These are phyloP conservation scores for Dichetophora obliterata DNA, from an alignment of 2,888 invertebrate species.

Conservation along the genomic window DNA sequence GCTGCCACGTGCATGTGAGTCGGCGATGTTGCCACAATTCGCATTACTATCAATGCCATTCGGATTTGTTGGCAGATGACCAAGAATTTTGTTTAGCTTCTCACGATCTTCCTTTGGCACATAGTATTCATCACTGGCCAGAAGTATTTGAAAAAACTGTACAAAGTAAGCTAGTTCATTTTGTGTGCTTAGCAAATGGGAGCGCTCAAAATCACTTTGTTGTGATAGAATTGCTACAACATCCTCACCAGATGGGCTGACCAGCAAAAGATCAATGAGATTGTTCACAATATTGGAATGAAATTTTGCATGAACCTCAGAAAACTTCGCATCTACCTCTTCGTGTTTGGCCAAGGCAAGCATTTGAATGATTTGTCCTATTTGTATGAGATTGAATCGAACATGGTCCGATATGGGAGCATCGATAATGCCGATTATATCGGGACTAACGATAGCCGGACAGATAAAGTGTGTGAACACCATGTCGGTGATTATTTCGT, in stretches of 20 bases:
- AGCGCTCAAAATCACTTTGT: constrained; percentile 74
- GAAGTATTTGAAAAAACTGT: constrained; percentile 72
- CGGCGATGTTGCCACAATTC: constrained; percentile 19
- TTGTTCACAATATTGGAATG: constrained; percentile 84
- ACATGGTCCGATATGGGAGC: constrained; percentile 92
- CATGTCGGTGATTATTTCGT: constrained; percentile 88
- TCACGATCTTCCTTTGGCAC: constrained; percentile 68
- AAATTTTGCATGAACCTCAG: constrained; percentile 84
- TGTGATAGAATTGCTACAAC: constrained; percentile 68
- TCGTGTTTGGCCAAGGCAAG: constrained; percentile 88
- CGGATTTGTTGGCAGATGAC: constrained; percentile 68
- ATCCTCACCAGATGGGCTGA: constrained; percentile 69
- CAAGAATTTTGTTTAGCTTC: constrained; percentile 70
- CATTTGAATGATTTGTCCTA: constrained; percentile 94
- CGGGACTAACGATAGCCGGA: constrained; percentile 96
- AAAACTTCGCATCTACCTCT: constrained; percentile 79
- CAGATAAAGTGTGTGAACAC: constrained; percentile 95
- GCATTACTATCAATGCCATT: constrained; percentile 25
- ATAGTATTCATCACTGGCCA: constrained; percentile 63
- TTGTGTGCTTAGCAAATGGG: constrained; percentile 78
- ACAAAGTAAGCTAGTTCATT: constrained; percentile 76
- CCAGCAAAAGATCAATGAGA: constrained; percentile 76
- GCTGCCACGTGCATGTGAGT: constrained; percentile 26
- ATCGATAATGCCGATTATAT: constrained; percentile 93
- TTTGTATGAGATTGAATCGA: constrained; percentile 88